These are phyloP conservation scores for Leptinotarsa tumamoca DNA, from an alignment of 2,888 invertebrate species.

Conservation along the genomic window DNA sequence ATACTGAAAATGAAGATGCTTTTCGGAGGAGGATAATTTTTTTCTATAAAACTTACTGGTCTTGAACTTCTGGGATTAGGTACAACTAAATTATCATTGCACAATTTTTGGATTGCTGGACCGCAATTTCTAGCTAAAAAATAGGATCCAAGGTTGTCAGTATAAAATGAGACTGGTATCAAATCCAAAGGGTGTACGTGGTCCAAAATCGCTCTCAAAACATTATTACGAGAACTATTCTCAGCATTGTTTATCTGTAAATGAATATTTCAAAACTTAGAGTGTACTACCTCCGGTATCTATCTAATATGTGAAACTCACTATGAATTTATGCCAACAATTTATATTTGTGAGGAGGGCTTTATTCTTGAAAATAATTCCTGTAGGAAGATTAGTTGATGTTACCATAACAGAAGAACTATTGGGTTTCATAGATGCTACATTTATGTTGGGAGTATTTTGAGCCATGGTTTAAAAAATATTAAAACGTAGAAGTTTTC, in stretches of 20 bases:
- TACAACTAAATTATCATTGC: slow-evolving; percentile 65
- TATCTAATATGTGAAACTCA: slow-evolving; percentile 40
- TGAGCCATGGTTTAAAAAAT: background rate
- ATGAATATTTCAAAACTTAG: background rate
- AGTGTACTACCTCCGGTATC: too few relatives aligned
- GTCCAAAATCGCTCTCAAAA: slow-evolving; percentile 65
- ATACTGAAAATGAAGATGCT: slow-evolving; percentile 46
- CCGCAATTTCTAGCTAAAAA: slow-evolving; percentile 69
- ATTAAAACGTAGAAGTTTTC: background rate
- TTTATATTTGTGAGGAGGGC: slow-evolving; percentile 47
- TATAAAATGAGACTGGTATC: slow-evolving; percentile 66
- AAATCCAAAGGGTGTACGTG: slow-evolving; percentile 67
- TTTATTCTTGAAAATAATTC: slow-evolving; percentile 50
- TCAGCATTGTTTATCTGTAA: slow-evolving; percentile 55
- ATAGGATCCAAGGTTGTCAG: slow-evolving; percentile 56
- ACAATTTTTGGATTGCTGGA: slow-evolving; percentile 67
- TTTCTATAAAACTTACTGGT: slow-evolving; percentile 50
- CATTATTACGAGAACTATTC: slow-evolving; percentile 53
- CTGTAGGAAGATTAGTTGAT: slow-evolving; percentile 45
- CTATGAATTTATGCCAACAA: slow-evolving; percentile 58
- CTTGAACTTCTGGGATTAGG: slow-evolving; percentile 53
- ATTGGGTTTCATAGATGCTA: slow-evolving; percentile 22
- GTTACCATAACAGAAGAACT: slow-evolving; percentile 41
- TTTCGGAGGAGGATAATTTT: too few relatives aligned
- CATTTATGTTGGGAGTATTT: background rate